These are phyloP conservation scores for Catamblyrhynchus diadema DNA, from an alignment of 2,797 vertebrate genomes.

Conservation along the genomic window DNA sequence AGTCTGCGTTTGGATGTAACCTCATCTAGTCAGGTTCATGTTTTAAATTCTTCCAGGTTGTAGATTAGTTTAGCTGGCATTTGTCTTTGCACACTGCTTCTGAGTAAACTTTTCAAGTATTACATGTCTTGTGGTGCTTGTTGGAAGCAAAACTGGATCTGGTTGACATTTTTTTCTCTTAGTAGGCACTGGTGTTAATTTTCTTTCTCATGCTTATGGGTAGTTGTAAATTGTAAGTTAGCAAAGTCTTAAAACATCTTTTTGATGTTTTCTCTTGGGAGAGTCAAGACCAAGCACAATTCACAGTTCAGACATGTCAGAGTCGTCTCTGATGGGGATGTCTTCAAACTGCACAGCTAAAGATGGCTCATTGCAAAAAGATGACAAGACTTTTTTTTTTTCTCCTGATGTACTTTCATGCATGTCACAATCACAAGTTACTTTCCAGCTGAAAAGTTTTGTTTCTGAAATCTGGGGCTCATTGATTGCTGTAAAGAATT, in stretches of 20 bases:
- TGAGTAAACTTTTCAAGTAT: neutral
- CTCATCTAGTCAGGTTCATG: neutral
- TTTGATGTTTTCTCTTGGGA: neutral
- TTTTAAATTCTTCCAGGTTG: neutral
- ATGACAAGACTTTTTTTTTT: neutral
- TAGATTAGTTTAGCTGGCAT: neutral
- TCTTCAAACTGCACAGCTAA: neutral
- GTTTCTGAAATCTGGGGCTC: conserved; percentile 62
- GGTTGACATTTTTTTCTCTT: neutral
- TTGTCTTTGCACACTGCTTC: neutral
- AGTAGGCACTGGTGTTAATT: neutral
- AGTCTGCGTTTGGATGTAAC: neutral
- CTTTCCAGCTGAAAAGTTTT: conserved; percentile 16
- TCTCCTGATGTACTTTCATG: neutral
- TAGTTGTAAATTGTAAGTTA: neutral
- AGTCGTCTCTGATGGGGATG: neutral
- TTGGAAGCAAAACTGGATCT: neutral
- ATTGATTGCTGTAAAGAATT: neutral
- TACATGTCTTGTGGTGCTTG: neutral
- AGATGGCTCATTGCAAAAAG: neutral
- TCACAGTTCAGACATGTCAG: neutral
- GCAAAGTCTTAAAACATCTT: neutral
- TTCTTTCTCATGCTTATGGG: neutral
- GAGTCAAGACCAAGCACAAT: neutral
- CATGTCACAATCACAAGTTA: conserved; percentile 38